phyloP scores from a whole-genome alignment of 1,140 invertebrate species.

The Ceratina japonica region DNA sequence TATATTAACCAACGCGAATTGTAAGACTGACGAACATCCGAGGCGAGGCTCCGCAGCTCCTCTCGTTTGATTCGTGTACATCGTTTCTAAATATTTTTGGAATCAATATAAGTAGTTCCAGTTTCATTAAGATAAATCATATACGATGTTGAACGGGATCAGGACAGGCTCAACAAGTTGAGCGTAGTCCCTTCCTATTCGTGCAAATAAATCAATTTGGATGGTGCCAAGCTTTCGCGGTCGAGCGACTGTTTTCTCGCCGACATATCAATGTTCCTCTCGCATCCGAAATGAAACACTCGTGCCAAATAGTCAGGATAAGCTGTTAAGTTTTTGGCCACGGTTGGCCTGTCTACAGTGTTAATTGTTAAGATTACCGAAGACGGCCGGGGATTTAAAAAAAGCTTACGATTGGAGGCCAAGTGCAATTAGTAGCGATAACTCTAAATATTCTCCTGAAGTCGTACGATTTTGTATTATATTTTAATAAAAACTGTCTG shows the following conservation, averaged over 20 bases:
- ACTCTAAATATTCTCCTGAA: background rate
- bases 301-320: conserved; percentile 20
- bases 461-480: conserved; percentile 51
- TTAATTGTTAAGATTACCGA: background rate
- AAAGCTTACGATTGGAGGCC: background rate
- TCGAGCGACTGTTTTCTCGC: background rate
- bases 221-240: too few relatives aligned
- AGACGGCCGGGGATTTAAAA: background rate
- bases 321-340: background rate
- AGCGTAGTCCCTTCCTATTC: background rate
- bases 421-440: conserved; percentile 10
- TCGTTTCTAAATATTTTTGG: too few relatives aligned
- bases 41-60: too few relatives aligned
- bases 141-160: too few relatives aligned
- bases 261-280: conserved; percentile 11
- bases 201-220: too few relatives aligned
- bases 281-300: background rate
- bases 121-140: too few relatives aligned
- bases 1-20: background rate
- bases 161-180: too few relatives aligned
- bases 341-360: background rate
- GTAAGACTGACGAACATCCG: conserved; percentile 24
- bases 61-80: too few relatives aligned
- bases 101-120: too few relatives aligned
- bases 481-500: conserved; percentile 58